Evolutionary conservation across 1,140 invertebrate species (phyloP).

Genomic region (Bombus superbus): DNA sequence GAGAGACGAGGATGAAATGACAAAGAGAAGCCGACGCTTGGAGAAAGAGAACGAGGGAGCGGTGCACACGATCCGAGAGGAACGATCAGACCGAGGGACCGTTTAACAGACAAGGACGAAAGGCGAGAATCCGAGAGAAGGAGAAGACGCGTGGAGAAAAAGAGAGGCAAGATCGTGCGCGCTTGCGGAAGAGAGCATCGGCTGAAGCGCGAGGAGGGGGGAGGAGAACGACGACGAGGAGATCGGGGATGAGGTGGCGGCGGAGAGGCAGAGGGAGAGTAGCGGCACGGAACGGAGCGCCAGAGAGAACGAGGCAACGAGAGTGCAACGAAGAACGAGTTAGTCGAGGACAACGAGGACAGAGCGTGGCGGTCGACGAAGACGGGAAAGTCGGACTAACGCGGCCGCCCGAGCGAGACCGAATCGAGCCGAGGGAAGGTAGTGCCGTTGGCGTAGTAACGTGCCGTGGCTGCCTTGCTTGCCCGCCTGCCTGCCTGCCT

Average conservation of each 20-base stretch:
- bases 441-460: conserved; percentile 72
- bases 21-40: conserved; percentile 50
- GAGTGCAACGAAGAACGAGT: conserved; percentile 44
- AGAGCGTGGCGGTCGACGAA: conserved; percentile 53
- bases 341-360: conserved; percentile 44
- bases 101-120: conserved; percentile 6
- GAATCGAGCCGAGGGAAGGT: conserved; percentile 63
- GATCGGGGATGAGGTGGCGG: neutral
- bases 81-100: conserved; percentile 43
- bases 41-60: conserved; percentile 50
- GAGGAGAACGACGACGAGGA: conserved; percentile 49
- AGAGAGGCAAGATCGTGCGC: conserved; percentile 59
- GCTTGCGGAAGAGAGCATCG: conserved; percentile 77
- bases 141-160: conserved; percentile 64
- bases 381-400: conserved; percentile 56
- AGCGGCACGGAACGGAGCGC: conserved; percentile 45
- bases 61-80: conserved; percentile 25
- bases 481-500: conserved; percentile 59
- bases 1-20: conserved; percentile 48
- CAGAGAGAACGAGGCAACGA: conserved; percentile 56
- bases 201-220: conserved; percentile 54
- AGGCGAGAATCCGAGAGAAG: conserved; percentile 32
- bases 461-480: conserved; percentile 51
- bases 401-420: conserved; percentile 65
- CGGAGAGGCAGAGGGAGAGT: conserved; percentile 36